phyloP scores from a whole-genome alignment of 2,888 invertebrate species.

The Nymphalis c-album region DNA sequence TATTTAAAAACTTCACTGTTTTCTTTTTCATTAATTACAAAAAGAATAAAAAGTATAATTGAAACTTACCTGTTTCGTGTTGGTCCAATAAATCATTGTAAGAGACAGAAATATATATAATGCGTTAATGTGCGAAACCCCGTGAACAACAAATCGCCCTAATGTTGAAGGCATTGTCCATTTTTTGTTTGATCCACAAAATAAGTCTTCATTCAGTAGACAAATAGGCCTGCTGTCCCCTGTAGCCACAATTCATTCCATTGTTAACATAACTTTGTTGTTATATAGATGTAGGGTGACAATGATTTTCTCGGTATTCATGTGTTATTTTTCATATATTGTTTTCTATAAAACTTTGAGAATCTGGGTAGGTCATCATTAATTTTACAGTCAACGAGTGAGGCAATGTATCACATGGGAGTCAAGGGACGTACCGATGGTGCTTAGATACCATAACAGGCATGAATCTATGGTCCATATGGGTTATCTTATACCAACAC shows the following conservation, averaged over 20 bases:
- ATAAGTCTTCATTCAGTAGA: constrained; percentile 23
- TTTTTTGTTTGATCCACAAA: constrained; percentile 22
- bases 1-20: no score
- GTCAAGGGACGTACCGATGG: no score
- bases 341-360: no score
- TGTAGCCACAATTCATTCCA: constrained; percentile 6
- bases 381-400: no score
- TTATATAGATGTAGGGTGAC: not conserved
- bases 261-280: constrained; percentile 12
- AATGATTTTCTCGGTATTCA: not conserved
- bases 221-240: not conserved
- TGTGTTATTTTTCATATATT: not conserved
- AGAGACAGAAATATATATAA: not conserved
- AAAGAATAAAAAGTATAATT: not conserved
- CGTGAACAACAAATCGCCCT: constrained; percentile 3
- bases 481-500: no score
- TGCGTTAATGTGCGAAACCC: constrained; percentile 11
- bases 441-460: no score
- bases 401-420: no score
- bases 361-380: no score
- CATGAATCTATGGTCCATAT: no score
- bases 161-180: constrained; percentile 9
- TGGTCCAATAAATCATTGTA: not conserved
- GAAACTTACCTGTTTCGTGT: not conserved
- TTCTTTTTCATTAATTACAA: no score